phyloP scores from a whole-genome alignment of 2,888 invertebrate species.

The Sarcophaga subvicina region DNA sequence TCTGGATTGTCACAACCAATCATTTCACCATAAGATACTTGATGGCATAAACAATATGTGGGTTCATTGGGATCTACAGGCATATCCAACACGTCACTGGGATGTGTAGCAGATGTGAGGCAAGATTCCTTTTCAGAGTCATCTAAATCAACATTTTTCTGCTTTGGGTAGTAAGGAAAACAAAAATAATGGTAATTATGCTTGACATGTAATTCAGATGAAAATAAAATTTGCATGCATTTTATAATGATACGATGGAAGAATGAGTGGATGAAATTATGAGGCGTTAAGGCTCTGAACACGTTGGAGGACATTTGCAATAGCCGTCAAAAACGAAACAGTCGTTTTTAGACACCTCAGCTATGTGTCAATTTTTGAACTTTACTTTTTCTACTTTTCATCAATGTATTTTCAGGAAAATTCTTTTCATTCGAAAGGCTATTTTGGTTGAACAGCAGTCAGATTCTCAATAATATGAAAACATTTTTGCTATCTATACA shows the following conservation, averaged over 20 bases:
- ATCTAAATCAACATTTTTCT: conserved; percentile 80
- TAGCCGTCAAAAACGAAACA: no score
- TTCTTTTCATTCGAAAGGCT: no score
- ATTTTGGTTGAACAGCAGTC: no score
- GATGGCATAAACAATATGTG: conserved; percentile 98
- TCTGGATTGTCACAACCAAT: conserved; percentile 96
- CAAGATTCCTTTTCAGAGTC: conserved; percentile 84
- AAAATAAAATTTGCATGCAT: conserved; percentile 13
- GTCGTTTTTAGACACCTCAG: no score
- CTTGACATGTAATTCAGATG: neutral
- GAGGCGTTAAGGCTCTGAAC: neutral
- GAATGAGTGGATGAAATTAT: conserved; percentile 60
- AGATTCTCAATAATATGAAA: no score
- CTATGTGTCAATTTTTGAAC: no score
- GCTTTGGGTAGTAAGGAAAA: conserved; percentile 9
- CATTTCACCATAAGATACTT: conserved; percentile 97
- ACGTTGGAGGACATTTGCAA: no score
- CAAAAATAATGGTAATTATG: neutral
- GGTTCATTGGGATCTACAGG: conserved; percentile 99
- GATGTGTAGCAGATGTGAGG: conserved; percentile 84
- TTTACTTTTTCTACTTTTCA: no score
- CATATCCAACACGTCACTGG: conserved; percentile 95
- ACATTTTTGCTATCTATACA: no score
- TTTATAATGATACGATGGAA: conserved; percentile 44
- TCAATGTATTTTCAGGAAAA: no score